Evolutionary conservation across 1,140 invertebrate genomes (phyloP).

Genomic region (Megalopta genalis): DNA sequence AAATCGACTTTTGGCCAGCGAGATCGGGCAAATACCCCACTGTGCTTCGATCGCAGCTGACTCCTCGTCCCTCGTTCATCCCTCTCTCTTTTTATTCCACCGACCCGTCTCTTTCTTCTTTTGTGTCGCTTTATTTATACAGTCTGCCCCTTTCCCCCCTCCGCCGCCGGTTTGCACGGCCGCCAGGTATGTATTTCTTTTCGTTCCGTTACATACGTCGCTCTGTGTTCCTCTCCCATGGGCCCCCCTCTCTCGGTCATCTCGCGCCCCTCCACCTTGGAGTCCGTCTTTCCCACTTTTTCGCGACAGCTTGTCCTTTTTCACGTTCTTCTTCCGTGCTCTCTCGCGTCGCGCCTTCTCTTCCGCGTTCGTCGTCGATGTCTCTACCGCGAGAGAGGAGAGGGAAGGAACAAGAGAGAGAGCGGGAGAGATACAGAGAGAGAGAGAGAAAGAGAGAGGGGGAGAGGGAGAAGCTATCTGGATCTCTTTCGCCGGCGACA

Average conservation of each 20-base stretch:
- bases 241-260: too few species aligned
- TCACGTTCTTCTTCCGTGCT: neutral
- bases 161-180: neutral
- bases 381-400: too few species aligned
- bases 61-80: neutral
- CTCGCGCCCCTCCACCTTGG: neutral
- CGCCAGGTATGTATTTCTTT: neutral
- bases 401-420: too few species aligned
- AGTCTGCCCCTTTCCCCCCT: neutral
- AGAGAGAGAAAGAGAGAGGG: neutral
- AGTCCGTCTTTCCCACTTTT: neutral
- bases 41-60: neutral
- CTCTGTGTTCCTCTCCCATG: neutral
- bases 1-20: too few species aligned
- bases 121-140: conserved; percentile 30
- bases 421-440: too few species aligned
- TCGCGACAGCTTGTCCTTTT: neutral
- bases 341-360: neutral
- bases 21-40: too few species aligned
- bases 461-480: too few species aligned
- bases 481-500: neutral
- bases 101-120: neutral
- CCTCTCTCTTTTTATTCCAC: neutral
- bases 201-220: neutral
- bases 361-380: too few species aligned